Conservation (phyloP, 2,888 invertebrate genomes). For the Luffia ferchaultella region DNA sequence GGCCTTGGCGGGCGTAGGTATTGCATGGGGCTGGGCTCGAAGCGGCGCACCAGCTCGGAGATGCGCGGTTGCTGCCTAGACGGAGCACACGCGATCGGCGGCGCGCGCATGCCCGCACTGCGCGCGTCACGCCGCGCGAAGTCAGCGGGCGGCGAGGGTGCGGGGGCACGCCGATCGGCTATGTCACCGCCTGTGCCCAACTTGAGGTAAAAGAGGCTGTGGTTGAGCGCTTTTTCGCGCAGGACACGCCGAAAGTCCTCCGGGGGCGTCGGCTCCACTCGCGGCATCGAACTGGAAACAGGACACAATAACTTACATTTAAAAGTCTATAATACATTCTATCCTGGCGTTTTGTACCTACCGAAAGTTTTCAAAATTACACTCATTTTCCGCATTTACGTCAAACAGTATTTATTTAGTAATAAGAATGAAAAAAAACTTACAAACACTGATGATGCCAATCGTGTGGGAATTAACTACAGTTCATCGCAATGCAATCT, state of each 20-base stretch:
- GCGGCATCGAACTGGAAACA: slow-evolving; percentile 39
- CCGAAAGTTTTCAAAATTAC: too few species aligned
- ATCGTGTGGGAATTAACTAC: not conserved
- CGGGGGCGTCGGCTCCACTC: slow-evolving; percentile 39
- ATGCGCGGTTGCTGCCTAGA: slow-evolving; percentile 49
- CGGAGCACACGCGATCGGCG: slow-evolving; percentile 39
- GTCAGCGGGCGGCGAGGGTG: slow-evolving; percentile 1
- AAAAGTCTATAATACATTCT: too few species aligned
- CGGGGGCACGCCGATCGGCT: slow-evolving; percentile 25
- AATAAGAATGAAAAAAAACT: not conserved
- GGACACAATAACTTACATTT: too few species aligned
- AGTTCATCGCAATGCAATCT: not conserved
- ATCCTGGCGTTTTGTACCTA: too few species aligned
- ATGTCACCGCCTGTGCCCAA: slow-evolving; percentile 41
- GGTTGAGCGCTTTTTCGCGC: slow-evolving; percentile 55
- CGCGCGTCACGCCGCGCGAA: slow-evolving; percentile 16
- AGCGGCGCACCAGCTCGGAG: slow-evolving; percentile 47
- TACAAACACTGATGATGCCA: not conserved
- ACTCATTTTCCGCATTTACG: not conserved
- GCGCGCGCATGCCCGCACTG: slow-evolving; percentile 40
- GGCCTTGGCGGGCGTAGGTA: slow-evolving; percentile 52
- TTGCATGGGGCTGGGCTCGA: slow-evolving; percentile 54
- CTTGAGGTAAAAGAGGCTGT: slow-evolving; percentile 58
- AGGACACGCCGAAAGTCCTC: slow-evolving; percentile 58
- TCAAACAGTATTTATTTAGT: not conserved